Evolutionary conservation across 92 coral and sea anemone genomes (phyloP).

Genomic region (Porites lobata): DNA sequence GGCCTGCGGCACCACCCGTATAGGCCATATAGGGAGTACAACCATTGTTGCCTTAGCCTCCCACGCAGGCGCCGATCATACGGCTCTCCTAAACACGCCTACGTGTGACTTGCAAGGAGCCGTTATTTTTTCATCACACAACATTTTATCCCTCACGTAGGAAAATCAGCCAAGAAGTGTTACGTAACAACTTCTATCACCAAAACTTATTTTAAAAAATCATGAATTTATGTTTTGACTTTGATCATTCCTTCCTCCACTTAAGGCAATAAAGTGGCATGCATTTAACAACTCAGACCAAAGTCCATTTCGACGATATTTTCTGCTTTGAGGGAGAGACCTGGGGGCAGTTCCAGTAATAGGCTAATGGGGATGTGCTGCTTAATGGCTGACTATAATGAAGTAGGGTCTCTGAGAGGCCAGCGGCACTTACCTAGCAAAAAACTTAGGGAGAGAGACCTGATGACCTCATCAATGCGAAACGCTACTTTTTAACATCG

Average conservation of each 20-base stretch:
- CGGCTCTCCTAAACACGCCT: background rate
- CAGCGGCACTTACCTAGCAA: background rate
- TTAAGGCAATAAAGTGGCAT: background rate
- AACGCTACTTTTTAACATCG: conserved; percentile 4
- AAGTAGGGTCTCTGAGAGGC: too few species aligned
- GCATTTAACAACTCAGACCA: too few species aligned
- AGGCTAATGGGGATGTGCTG: too few species aligned
- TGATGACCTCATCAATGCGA: background rate
- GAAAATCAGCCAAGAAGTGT: conserved; percentile 14
- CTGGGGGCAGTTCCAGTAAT: too few species aligned
- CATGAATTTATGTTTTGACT: conserved; percentile 2
- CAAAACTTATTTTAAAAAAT: background rate
- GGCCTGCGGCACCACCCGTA: too few species aligned
- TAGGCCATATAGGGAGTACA: conserved; percentile 12
- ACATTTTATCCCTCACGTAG: background rate
- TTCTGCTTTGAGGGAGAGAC: background rate
- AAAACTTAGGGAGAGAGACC: background rate
- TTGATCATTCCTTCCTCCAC: conserved; percentile 12
- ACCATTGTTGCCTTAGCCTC: background rate
- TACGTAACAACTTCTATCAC: background rate
- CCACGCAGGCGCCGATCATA: conserved; percentile 3
- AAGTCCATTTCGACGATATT: too few species aligned
- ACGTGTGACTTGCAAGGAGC: background rate
- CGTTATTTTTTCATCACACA: conserved; percentile 2
- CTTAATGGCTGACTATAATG: too few species aligned